Evolutionary conservation across 1,140 invertebrate species (phyloP), one percentile per base, ranked within the genome.

Genomic region (Ganaspis sp.): DNA sequence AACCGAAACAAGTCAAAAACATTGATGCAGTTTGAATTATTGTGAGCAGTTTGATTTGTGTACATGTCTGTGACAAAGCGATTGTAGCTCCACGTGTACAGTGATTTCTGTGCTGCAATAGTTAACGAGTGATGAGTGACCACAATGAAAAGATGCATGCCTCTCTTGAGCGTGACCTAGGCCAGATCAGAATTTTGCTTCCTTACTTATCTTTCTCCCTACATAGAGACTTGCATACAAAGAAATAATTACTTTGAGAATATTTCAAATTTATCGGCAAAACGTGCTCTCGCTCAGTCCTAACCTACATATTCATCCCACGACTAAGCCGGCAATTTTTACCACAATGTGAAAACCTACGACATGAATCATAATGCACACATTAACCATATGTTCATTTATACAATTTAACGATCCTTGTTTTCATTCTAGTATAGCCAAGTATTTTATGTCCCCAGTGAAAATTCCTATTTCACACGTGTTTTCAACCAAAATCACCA

Each of bases 41-140:
- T 49, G 1, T 11, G 40, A 58, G 53, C 19, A 11, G 21, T 1
- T 1, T 64, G 4, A 64, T 64, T 64, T 64, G 23, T 64, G 29
- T 64, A 29, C 54, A 64, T 64, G 54, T 64, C 11, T 8, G 23
- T 26, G 15, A 64, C 11, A 64, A 64, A 64, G 58, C 23, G 23
- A 64, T 29, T 64, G 26, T 26, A 64, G 29, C 23, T 64, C 58
- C 58, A 64, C 23, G 21, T 64, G 54, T 9, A 64, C 23, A 26
- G 58, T 64, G 58, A 64, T 64, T 64, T 64, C 23, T 64, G 23
- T 64, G 21, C 58, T 64, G 26, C 58, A 29, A n/a, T n/a, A 23
- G 58, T 64, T 29, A 64, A 64, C 58, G 58, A 64, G 58, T 64
- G 58, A 64, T 64, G 23, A 64, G 58, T 23, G 23, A 64, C 54